These are phyloP conservation scores for Eriosoma lanigerum DNA, from an alignment of 1,140 invertebrate genomes.

Conservation along the genomic window DNA sequence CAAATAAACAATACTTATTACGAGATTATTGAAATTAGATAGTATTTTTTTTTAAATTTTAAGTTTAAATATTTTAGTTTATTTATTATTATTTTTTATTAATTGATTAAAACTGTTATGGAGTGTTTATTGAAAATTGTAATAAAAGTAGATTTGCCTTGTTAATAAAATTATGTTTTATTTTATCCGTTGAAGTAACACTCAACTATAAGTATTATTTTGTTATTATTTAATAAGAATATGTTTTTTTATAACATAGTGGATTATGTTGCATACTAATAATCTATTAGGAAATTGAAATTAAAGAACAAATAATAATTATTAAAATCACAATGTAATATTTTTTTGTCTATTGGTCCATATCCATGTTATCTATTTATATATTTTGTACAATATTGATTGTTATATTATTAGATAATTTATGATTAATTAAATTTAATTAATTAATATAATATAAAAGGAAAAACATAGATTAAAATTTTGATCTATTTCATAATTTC, in stretches of 20 bases:
- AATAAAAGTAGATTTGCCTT: conserved; percentile 42
- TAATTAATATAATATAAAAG: neutral
- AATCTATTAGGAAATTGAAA: neutral
- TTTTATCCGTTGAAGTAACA: neutral
- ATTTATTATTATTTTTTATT: conserved; percentile 34
- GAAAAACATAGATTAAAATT: neutral
- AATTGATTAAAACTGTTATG: conserved; percentile 46
- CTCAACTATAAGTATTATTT: neutral
- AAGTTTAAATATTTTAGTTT: neutral
- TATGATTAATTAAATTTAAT: too few relatives aligned
- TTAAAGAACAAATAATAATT: too few relatives aligned
- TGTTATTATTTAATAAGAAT: neutral
- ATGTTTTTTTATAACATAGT: neutral
- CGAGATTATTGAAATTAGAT: neutral
- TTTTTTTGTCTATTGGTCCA: too few relatives aligned
- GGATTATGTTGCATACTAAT: neutral
- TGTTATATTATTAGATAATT: too few relatives aligned
- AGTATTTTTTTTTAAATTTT: neutral
- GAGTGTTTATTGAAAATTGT: conserved; percentile 36
- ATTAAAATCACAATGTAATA: too few relatives aligned
- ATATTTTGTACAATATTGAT: too few relatives aligned
- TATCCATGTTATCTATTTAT: too few relatives aligned
- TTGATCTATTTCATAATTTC: neutral
- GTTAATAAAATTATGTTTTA: conserved; percentile 37
- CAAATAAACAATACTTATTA: neutral